A percentile compares a stretch with the other conserved stretches of the same genome.
Conservation (phyloP, 2,113 vertebrate genomes). For the Okapia johnstoni region DNA sequence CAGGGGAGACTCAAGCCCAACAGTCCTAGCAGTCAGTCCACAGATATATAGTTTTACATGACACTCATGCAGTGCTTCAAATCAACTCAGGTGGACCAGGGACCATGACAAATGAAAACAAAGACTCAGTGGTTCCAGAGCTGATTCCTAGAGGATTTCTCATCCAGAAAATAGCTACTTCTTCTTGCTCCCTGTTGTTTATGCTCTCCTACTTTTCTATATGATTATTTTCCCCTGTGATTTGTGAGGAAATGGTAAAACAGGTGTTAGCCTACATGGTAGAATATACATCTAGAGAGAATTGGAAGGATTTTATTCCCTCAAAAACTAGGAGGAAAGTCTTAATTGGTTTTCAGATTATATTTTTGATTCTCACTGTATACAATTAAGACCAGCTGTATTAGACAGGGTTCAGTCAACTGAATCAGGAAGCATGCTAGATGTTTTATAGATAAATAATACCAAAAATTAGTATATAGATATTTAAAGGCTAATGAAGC, state of each 20-base stretch:
- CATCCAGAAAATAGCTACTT: neutral
- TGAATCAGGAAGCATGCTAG: neutral
- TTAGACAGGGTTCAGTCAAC: neutral
- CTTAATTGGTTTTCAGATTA: neutral
- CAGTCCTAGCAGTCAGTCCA: neutral
- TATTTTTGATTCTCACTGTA: neutral
- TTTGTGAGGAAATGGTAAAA: neutral
- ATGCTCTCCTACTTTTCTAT: neutral
- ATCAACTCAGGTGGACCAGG: neutral
- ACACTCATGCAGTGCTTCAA: neutral
- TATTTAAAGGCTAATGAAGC: neutral
- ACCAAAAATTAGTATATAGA: neutral
- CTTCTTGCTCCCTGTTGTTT: neutral
- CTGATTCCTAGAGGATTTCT: neutral
- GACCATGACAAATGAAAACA: neutral
- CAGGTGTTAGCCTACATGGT: neutral
- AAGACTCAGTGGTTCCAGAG: neutral
- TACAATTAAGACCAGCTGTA: neutral
- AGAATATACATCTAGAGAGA: neutral
- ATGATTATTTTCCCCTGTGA: conserved; percentile 11
- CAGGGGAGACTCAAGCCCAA: neutral
- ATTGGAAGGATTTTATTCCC: neutral
- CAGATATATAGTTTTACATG: neutral
- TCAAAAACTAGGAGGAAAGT: neutral
- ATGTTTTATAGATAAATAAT: neutral